Evolutionary conservation across 2,888 invertebrate genomes (phyloP).

Genomic region (Eubasilissa splendida): DNA sequence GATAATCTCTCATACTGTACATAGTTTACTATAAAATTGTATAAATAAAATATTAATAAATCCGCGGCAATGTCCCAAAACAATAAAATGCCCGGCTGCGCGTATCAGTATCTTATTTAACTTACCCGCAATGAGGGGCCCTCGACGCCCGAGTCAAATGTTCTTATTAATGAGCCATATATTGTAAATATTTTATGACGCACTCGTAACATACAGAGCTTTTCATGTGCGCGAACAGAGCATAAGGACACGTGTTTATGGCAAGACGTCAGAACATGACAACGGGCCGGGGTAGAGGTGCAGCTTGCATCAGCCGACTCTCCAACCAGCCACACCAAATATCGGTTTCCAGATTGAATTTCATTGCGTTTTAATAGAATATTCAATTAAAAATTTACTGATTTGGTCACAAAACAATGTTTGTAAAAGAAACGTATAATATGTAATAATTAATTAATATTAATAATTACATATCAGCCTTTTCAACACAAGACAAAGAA

Average conservation of each 20-base stretch:
- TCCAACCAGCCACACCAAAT: background rate
- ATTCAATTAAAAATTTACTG: background rate
- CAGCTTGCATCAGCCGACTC: background rate
- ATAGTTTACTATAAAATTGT: too few relatives aligned
- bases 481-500: too few relatives aligned
- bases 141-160: conserved; percentile 9
- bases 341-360: background rate
- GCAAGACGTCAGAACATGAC: conserved; percentile 4
- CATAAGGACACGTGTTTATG: conserved; percentile 26
- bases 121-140: background rate
- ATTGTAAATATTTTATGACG: conserved; percentile 12
- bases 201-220: background rate
- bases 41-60: too few relatives aligned
- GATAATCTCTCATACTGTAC: too few relatives aligned
- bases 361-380: background rate
- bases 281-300: background rate
- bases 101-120: background rate
- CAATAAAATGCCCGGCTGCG: background rate
- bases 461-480: too few relatives aligned
- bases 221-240: background rate
- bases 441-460: too few relatives aligned
- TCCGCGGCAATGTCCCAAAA: too few relatives aligned
- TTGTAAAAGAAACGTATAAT: too few relatives aligned
- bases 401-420: too few relatives aligned
- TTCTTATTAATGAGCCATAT: conserved; percentile 15